Conservation (phyloP, 2,888 invertebrate species). For the Melipona bicolor region DNA sequence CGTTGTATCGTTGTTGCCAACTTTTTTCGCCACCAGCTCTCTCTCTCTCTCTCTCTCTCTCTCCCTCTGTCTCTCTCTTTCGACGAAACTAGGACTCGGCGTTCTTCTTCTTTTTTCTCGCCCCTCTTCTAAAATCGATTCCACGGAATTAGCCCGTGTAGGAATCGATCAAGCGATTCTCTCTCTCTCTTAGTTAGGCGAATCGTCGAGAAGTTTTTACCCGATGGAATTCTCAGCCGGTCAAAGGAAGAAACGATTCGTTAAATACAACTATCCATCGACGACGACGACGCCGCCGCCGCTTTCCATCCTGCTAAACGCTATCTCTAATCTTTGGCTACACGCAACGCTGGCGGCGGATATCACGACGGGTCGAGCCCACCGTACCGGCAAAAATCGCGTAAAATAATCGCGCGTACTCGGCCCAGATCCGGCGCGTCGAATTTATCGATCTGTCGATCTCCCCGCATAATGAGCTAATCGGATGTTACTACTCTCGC, state of each 20-base stretch:
- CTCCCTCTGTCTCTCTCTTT: neutral
- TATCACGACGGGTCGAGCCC: slow-evolving; percentile 37
- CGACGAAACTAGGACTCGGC: neutral
- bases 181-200: slow-evolving; percentile 5
- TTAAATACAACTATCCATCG: slow-evolving; percentile 28
- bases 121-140: slow-evolving; percentile 40
- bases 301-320: slow-evolving; percentile 32
- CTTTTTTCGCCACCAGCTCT: slow-evolving; percentile 58
- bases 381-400: slow-evolving; percentile 61
- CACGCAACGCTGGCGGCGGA: slow-evolving; percentile 42
- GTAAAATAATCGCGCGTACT: slow-evolving; percentile 65
- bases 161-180: slow-evolving; percentile 7
- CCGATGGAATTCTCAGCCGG: slow-evolving; percentile 24
- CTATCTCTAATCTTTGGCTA: slow-evolving; percentile 49
- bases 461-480: slow-evolving; percentile 80
- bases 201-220: neutral
- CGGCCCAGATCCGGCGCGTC: slow-evolving; percentile 71
- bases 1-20: slow-evolving; percentile 72
- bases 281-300: slow-evolving; percentile 6
- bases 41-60: too few species aligned
- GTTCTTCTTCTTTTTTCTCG: slow-evolving; percentile 35
- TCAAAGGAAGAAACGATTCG: slow-evolving; percentile 2
- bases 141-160: slow-evolving; percentile 19
- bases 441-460: slow-evolving; percentile 80
- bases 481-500: slow-evolving; percentile 76